Evolutionary conservation across 1,140 invertebrate species (phyloP).

Genomic region (Meloidogyne hapla): DNA sequence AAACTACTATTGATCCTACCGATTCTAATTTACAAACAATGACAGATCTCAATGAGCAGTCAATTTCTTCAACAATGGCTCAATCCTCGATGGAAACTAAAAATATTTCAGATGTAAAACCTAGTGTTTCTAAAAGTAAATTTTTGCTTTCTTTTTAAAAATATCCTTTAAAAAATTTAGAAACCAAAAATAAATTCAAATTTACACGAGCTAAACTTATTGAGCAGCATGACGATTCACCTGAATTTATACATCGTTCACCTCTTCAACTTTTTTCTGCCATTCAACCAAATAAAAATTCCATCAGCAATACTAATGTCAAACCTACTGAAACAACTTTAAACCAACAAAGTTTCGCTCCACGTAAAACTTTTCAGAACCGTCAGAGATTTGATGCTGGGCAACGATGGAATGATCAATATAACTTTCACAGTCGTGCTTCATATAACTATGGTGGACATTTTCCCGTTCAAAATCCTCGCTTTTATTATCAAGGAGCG

Average conservation of each 20-base stretch:
- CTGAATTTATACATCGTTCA: constrained; percentile 26
- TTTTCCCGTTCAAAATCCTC: background rate
- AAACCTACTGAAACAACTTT: background rate
- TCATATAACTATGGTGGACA: background rate
- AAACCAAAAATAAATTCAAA: background rate
- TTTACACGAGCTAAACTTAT: background rate
- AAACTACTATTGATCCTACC: background rate
- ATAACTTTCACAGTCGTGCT: too few relatives aligned
- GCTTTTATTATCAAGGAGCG: background rate
- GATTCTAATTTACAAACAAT: background rate
- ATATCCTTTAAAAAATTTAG: background rate
- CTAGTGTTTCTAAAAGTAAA: background rate
- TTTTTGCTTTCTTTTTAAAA: background rate
- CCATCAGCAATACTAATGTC: background rate
- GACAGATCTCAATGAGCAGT: background rate
- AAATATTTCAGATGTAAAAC: background rate
- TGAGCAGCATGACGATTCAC: constrained; percentile 21
- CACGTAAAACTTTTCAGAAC: background rate
- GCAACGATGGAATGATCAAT: background rate
- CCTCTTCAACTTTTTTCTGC: constrained; percentile 13
- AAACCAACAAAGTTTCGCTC: background rate
- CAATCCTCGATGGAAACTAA: background rate
- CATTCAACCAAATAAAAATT: background rate
- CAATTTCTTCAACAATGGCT: background rate
- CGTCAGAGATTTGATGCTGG: background rate